These are phyloP conservation scores for Euzetes globulus DNA, from an alignment of 2,888 invertebrate genomes.

Conservation along the genomic window DNA sequence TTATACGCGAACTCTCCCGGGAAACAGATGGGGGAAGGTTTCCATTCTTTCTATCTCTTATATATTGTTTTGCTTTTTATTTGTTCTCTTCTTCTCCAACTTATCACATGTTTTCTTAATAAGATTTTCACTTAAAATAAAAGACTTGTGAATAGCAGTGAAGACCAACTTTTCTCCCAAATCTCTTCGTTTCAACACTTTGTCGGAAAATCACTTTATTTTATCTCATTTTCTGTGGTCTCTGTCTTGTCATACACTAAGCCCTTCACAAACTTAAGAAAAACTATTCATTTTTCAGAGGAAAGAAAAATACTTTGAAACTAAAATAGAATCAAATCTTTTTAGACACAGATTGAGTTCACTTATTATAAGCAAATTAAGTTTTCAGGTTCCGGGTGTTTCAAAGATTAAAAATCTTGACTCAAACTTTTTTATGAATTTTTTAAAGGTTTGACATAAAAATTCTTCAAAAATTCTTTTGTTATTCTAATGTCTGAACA, in stretches of 20 bases:
- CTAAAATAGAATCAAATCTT: not conserved
- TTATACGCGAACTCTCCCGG: constrained; percentile 73
- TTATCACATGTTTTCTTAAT: not conserved
- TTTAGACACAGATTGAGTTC: too few species aligned
- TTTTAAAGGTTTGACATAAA: too few species aligned
- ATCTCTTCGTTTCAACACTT: constrained; percentile 8
- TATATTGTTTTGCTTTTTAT: constrained; percentile 4
- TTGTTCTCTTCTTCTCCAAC: not conserved
- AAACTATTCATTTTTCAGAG: not conserved
- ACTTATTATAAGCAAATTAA: too few species aligned
- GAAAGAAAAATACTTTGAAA: not conserved
- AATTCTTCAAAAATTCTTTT: too few species aligned
- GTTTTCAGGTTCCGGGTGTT: too few species aligned
- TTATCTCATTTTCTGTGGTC: constrained; percentile 6
- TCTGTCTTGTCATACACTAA: constrained; percentile 3
- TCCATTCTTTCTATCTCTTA: too few species aligned
- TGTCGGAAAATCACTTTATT: constrained; percentile 14
- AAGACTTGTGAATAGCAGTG: not conserved
- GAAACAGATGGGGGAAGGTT: constrained; percentile 71
- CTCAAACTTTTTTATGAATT: too few species aligned
- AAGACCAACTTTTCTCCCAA: not conserved
- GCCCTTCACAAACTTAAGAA: not conserved
- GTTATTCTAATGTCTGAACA: too few species aligned
- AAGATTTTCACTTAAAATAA: constrained; percentile 7
- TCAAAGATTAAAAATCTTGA: too few species aligned